Evolutionary conservation across 2,113 vertebrate genomes (phyloP), one percentile per base, ranked within the genome.

Genomic region (Ursus arctos): DNA sequence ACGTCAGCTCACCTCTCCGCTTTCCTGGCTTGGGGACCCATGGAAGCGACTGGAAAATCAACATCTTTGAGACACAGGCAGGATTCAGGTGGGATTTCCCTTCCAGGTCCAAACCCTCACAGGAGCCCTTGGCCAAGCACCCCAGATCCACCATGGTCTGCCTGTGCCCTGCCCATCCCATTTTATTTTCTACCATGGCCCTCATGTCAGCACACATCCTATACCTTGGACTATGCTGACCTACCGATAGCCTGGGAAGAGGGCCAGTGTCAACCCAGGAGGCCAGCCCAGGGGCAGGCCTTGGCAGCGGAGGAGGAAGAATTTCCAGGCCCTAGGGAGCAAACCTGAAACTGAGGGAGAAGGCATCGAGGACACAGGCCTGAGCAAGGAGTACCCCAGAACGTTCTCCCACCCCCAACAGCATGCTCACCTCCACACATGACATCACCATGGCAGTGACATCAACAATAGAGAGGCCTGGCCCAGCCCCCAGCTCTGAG

Each of bases 21-120:
- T 43, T 63, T 74, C 6, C 26, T 0, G 0, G 53, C 33, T 72
- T 1, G 0, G 53, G 16, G 6, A 2, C 7, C 19, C 69, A 72
- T 65, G 4, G 22, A 53, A 0, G 36, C 53, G 33, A 13, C 40
- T 51, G 11, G 51, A 77, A 61, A 59, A 89, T 8, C 40, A 49
- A 74, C 47, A 71, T 53, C 51, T 91, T 6, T 40, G 86, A 91
- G 51, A 22, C 15, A 7, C 12, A 21, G 31, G 21, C 22, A 33
- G 26, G 3, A 76, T 47, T 47, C 24, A 15, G 72, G 43, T 49
- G 43, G 5, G 49, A 79, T n/a, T 86, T 11, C 43, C 4, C 3
- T 36, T 51, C 61, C 18, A 55, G 31, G 57, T 84, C 61, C 13
- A 51, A 63, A 51, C 26, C 57, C 19, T 67, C 59, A 7, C 6